A percentile compares a stretch with the other conserved stretches of the same genome.
Conservation (phyloP, 92 coral and sea anemone species). For the Epizoanthus ramosus region DNA sequence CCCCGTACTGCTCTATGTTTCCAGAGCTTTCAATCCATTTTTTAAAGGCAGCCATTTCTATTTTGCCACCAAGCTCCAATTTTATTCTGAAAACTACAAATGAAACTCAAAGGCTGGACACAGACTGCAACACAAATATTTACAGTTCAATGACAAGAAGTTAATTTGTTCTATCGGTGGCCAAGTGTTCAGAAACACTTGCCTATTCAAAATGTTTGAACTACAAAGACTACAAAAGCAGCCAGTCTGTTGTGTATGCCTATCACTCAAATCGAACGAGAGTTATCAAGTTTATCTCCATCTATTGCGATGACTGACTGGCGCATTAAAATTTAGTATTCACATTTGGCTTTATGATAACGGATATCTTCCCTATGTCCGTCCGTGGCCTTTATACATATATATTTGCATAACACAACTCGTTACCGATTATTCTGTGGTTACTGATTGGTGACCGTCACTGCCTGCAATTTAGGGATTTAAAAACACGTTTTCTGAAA, state of each 20-base stretch:
- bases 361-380: background rate
- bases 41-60: no score
- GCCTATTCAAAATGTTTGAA: conserved; percentile 15
- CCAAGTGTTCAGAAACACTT: conserved; percentile 16
- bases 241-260: background rate
- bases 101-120: conserved; percentile 4
- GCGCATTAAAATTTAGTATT: background rate
- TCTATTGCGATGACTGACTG: background rate
- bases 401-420: background rate
- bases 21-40: no score
- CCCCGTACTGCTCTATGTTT: no score
- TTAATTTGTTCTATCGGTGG: conserved; percentile 13
- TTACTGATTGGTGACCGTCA: background rate
- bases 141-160: conserved; percentile 21
- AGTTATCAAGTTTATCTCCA: background rate
- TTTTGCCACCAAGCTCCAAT: no score
- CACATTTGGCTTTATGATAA: background rate
- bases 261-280: background rate
- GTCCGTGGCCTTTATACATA: background rate
- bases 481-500: background rate
- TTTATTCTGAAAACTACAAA: no score
- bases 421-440: conserved; percentile 24
- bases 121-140: conserved; percentile 32
- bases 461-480: conserved; percentile 6
- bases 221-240: background rate